Conservation (phyloP, 2,113 vertebrate genomes). For the Cyprinus carpio region DNA sequence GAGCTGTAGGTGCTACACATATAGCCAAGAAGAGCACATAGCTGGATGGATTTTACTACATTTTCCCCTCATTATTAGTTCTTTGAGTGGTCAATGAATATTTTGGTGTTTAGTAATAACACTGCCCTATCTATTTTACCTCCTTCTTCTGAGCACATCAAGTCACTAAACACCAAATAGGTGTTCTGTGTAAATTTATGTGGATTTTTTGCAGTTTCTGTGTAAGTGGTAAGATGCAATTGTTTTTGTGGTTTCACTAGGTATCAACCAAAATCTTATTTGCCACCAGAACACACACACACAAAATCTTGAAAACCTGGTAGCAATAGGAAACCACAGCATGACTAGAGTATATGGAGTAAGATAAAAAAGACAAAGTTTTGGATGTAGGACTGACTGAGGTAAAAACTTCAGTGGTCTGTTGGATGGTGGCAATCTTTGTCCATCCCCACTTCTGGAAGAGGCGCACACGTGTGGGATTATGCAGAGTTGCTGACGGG, state of each 20-base stretch:
- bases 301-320: background rate
- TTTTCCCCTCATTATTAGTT: background rate
- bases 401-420: conserved; percentile 95
- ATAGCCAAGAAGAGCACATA: background rate
- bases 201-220: background rate
- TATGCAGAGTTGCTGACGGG: conserved; percentile 91
- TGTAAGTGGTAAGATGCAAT: no score
- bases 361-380: background rate
- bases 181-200: background rate
- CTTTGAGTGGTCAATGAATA: background rate
- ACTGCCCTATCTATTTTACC: background rate
- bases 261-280: no score
- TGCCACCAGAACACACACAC: background rate
- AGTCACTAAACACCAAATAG: background rate
- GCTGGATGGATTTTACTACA: background rate
- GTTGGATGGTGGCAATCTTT: conserved; percentile 96
- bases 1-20: background rate
- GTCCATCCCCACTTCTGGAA: conserved; percentile 96
- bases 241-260: no score
- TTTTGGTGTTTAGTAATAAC: background rate
- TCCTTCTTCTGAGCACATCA: background rate
- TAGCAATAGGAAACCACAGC: background rate
- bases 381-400: conserved; percentile 77
- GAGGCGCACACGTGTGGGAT: conserved; percentile 91
- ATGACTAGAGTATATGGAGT: background rate